Evolutionary conservation across 2,797 vertebrate genomes (phyloP).

Genomic region (Cyclopterus lumpus): DNA sequence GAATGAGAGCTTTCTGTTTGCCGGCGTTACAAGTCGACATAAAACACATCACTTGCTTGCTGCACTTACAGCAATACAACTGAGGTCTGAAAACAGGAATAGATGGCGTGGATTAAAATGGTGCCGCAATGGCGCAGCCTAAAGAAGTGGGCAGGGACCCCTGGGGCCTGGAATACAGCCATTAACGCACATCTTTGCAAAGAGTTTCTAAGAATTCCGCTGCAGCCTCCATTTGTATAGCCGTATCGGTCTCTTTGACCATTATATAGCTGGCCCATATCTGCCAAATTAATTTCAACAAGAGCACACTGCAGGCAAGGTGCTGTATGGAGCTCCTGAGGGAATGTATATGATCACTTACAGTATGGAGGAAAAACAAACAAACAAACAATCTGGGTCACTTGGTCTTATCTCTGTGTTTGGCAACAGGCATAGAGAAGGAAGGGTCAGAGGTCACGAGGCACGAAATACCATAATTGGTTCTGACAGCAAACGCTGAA

Average conservation of each 20-base stretch:
- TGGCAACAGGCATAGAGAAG: constrained; percentile 47
- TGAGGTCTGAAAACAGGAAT: constrained; percentile 24
- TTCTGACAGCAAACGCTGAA: constrained; percentile 76
- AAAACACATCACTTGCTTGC: constrained; percentile 17
- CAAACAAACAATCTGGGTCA: constrained; percentile 70
- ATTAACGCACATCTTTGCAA: constrained; percentile 52
- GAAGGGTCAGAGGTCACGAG: constrained; percentile 61
- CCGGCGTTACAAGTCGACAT: background rate
- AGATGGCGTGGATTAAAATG: constrained; percentile 14
- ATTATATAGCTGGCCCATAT: constrained; percentile 23
- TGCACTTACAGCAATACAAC: constrained; percentile 2
- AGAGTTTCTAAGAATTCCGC: constrained; percentile 36
- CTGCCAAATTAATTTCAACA: constrained; percentile 36
- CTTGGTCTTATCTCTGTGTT: constrained; percentile 53
- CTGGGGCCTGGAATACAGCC: constrained; percentile 28
- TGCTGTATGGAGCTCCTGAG: constrained; percentile 42
- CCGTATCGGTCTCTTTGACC: constrained; percentile 9
- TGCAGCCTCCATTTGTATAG: constrained; percentile 24
- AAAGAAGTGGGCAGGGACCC: constrained; percentile 30
- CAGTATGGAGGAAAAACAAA: constrained; percentile 33
- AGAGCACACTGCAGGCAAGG: constrained; percentile 29
- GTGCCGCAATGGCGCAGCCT: constrained; percentile 13
- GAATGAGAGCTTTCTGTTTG: constrained; percentile 9
- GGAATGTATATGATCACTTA: constrained; percentile 60
- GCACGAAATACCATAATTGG: constrained; percentile 60